Evolutionary conservation across 1,140 invertebrate species (phyloP), one percentile per base, ranked within the genome.

Genomic region (Diorhabda elongata): DNA sequence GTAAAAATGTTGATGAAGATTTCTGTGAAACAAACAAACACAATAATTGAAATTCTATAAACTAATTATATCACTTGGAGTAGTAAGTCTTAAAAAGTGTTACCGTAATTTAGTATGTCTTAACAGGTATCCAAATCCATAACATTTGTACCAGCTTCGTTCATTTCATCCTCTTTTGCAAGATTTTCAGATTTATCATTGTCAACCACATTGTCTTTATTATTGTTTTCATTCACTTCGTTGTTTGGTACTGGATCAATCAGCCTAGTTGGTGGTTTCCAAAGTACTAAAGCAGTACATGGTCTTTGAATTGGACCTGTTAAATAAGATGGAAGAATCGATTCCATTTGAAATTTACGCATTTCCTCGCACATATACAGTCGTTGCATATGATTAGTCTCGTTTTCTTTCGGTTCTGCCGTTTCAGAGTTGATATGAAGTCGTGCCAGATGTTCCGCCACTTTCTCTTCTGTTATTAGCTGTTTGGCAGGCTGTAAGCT

Each of bases 391-490:
- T 74, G 73, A 11, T 69, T 68, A 5, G 67, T 61, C 3, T 75
- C 74, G 44, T 72, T 73, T 74, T 81, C 80, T 42, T 72, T 70
- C 8, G 69, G 68, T n/a, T 70, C 71, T 9, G 65, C 52, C 5
- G 77, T 78, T 75, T 81, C 81, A 3, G 80, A 73, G 77, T 84
- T 86, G 69, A 93, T 91, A 73, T 91, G 90, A 42, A 93, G 80
- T 45, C 87, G 85, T 72, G 85, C 88, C 69, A 93, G 86, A 76
- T 91, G 89, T 56, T 89, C 90, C 11, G 90, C 87, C 87, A 93
- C 92, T 80, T 90, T 90, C 78, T 92, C 90, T 79, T 92, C 91
- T 2, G 90, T 91, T 70, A 92, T 92, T n/a, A 89, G 84, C 74
- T 91, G 89, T 79, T 93, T 93, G n/a, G 82, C 75, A 41, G 86